A percentile compares a stretch with the other conserved stretches of the same genome.
phyloP scores from a whole-genome alignment of 2,113 vertebrate species.

The Laterallus jamaicensis region DNA sequence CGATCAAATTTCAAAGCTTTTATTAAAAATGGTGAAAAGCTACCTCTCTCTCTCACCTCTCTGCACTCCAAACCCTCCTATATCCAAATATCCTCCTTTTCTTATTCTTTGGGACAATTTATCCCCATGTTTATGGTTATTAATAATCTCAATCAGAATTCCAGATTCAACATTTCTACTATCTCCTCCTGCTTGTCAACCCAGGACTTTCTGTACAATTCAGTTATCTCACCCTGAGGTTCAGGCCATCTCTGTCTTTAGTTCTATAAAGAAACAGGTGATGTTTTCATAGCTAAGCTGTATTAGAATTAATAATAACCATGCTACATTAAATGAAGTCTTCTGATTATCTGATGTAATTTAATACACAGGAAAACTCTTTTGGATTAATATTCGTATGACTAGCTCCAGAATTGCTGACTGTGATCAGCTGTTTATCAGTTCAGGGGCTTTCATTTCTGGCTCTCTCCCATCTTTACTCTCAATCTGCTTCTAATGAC shows the following conservation, averaged over 20 bases:
- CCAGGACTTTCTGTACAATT: neutral
- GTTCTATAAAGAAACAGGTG: slow-evolving; percentile 34
- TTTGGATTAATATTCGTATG: slow-evolving; percentile 7
- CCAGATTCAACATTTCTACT: neutral
- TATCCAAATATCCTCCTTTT: neutral
- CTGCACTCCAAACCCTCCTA: fast-evolving
- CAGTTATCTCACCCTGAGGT: neutral
- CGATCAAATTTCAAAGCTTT: neutral
- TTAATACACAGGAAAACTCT: neutral
- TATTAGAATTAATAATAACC: slow-evolving; percentile 49
- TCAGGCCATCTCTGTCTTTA: neutral
- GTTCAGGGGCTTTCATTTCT: neutral
- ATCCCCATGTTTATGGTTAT: neutral
- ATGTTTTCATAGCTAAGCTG: slow-evolving; percentile 55
- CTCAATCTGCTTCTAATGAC: slow-evolving; percentile 54
- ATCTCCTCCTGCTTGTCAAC: neutral
- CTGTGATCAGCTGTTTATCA: slow-evolving; percentile 8
- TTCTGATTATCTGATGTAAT: slow-evolving; percentile 34
- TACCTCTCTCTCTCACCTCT: neutral
- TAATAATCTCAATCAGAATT: neutral
- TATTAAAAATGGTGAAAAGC: neutral
- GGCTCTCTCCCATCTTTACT: neutral
- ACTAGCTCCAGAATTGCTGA: neutral
- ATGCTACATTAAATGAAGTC: neutral
- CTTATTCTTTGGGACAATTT: neutral